A percentile compares a stretch with the other conserved stretches of the same genome.
These are phyloP conservation scores for Cyrtodaria siliqua DNA, from an alignment of 2,888 invertebrate genomes.

Conservation along the genomic window DNA sequence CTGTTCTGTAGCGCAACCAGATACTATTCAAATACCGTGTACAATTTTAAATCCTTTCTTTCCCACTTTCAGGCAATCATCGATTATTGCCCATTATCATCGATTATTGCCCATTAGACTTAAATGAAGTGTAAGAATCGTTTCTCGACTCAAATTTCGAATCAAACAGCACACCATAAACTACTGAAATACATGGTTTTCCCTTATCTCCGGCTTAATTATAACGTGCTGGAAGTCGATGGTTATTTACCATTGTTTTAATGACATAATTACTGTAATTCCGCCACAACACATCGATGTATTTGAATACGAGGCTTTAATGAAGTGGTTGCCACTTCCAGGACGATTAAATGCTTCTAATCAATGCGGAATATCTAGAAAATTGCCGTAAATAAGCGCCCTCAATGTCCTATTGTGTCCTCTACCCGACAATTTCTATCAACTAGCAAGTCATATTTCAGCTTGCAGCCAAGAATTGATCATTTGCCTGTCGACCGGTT, in stretches of 20 bases:
- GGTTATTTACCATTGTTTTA: conserved; percentile 60
- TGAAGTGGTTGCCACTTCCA: neutral
- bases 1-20: too few relatives aligned
- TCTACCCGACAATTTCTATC: conserved; percentile 46
- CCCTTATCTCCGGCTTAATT: neutral
- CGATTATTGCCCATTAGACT: conserved; percentile 15
- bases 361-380: conserved; percentile 31
- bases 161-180: neutral
- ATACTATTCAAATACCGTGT: conserved; percentile 6
- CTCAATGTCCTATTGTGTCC: neutral
- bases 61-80: too few relatives aligned
- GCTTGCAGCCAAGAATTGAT: neutral
- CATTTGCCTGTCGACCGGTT: conserved; percentile 4
- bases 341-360: conserved; percentile 10
- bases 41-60: conserved; percentile 6
- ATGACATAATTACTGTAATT: conserved; percentile 59
- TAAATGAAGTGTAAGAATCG: conserved; percentile 30
- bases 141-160: conserved; percentile 5
- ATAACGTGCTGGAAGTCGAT: neutral
- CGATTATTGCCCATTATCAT: conserved; percentile 9
- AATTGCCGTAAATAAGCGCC: conserved; percentile 43
- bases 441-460: conserved; percentile 14
- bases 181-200: neutral
- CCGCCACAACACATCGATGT: conserved; percentile 14
- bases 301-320: conserved; percentile 6